Evolutionary conservation across 1,140 invertebrate genomes (phyloP), one percentile per base, ranked within the genome.

Genomic region (Zaprionus taronus): DNA sequence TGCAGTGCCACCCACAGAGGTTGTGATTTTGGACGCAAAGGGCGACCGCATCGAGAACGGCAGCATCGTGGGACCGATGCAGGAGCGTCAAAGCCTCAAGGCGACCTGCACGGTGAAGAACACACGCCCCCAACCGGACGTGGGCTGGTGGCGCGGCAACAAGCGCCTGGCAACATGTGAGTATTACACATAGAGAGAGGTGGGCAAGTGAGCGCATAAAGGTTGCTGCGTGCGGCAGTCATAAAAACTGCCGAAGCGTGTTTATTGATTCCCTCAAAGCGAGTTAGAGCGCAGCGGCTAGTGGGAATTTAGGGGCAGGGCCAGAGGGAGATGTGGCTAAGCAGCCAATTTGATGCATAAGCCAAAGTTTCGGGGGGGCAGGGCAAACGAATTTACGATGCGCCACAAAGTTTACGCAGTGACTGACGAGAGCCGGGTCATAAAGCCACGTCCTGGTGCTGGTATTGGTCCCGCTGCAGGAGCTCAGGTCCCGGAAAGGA

Each of bases 11-110:
- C 92, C 92, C 72, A 81, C 81, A 53, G 90, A 91, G 78, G 77
- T 93, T 77, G 71, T 92, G 72, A 87, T 93, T 72, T 72, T 92
- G 79, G 90, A 93, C 78, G 92, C 84, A 53, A 92, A 93, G 58
- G 91, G 85, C 63, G 92, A 92, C 80, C 77, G 81, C 57, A 91
- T 93, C 22, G 71, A 87, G 49, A 93, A 93, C 57, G 87, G 91
- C 64, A 81, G 80, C 63, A 67, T 79, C 61, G 76, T 92, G 61
- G 92, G 92, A 67, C 92, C 92, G 58, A 84, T 93, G 81, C 82
- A 92, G 73, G 92, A 93, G 57, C 80, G 92, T 0, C 84, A 93
- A 66, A 79, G 64, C 55, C 66, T 93, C 6, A 92, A 90, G 67
- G 77, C 80, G 36, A 87, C 81, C 14, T 93, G 92, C 65, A 86